Percentiles rank a stretch among this genome's conserved stretches.
Conservation (phyloP, 2,888 invertebrate genomes). For the Sisyra nigra region DNA sequence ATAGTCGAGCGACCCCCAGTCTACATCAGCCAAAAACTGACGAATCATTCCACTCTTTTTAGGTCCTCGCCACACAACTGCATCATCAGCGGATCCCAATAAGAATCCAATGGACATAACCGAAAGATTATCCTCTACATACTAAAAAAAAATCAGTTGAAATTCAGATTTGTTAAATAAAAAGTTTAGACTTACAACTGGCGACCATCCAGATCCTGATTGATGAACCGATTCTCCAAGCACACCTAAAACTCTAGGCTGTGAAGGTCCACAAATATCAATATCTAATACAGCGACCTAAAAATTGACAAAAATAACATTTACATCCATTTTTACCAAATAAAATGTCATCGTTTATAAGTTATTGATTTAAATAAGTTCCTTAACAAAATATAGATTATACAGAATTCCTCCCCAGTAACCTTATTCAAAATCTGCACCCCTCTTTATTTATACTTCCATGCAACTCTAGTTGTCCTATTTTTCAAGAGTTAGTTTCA, state of each 20-base stretch:
- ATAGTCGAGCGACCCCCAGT: slow-evolving; percentile 86
- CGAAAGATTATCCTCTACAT: slow-evolving; percentile 84
- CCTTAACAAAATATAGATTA: not conserved
- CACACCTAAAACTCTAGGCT: slow-evolving; percentile 86
- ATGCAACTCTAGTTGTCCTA: too few species aligned
- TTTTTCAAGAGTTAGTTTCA: too few species aligned
- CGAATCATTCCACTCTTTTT: slow-evolving; percentile 96
- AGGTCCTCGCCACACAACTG: slow-evolving; percentile 99
- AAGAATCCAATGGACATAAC: slow-evolving; percentile 97
- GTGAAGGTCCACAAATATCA: slow-evolving; percentile 97
- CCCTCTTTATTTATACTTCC: too few species aligned
- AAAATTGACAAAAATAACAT: slow-evolving; percentile 13
- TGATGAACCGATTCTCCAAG: slow-evolving; percentile 88
- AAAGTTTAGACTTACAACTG: slow-evolving; percentile 62
- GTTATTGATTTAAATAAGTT: not conserved
- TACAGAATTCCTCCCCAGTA: too few species aligned
- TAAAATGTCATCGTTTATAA: not conserved
- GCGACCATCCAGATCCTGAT: slow-evolving; percentile 94
- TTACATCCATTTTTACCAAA: not conserved
- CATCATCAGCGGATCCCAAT: slow-evolving; percentile 72
- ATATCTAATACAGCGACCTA: slow-evolving; percentile 90
- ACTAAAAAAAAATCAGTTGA: slow-evolving; percentile 41
- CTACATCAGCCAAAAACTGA: slow-evolving; percentile 88
- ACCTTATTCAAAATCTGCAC: too few species aligned
- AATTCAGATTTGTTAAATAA: too few species aligned